Evolutionary conservation across 2,888 invertebrate species (phyloP).

Genomic region (Chydorus sphaericus): DNA sequence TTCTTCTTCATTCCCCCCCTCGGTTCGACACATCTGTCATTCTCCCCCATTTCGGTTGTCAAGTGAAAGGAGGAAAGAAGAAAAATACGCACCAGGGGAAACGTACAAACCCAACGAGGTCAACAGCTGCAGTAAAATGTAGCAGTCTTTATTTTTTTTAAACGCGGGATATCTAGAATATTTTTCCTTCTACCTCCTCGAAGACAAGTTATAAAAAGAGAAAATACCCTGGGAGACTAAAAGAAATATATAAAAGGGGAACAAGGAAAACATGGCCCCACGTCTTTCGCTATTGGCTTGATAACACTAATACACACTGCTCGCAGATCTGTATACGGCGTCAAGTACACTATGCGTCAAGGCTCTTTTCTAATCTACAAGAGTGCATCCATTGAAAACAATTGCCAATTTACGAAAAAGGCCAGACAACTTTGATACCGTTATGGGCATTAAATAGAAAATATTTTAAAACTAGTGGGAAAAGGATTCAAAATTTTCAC

Average conservation of each 20-base stretch:
- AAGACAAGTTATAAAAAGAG: not conserved
- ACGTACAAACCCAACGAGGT: no score
- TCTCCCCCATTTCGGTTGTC: not conserved
- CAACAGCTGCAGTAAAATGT: no score
- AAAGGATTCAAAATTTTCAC: no score
- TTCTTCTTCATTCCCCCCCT: no score
- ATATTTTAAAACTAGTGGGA: no score
- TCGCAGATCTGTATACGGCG: not conserved
- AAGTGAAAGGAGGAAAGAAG: not conserved
- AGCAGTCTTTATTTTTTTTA: no score
- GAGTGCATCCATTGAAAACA: not conserved
- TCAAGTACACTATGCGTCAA: not conserved
- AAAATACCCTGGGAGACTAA: not conserved
- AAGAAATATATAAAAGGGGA: not conserved
- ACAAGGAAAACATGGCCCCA: not conserved
- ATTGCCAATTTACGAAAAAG: no score
- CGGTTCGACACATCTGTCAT: not conserved
- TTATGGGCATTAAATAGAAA: no score
- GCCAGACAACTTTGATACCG: no score
- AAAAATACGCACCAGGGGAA: not conserved
- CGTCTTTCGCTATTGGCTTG: not conserved
- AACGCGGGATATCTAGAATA: no score
- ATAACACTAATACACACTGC: constrained; percentile 2
- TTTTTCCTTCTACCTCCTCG: no score
- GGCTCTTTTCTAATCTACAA: no score